Conservation (phyloP, 2,113 vertebrate species). For the Xyliphius kryptos region DNA sequence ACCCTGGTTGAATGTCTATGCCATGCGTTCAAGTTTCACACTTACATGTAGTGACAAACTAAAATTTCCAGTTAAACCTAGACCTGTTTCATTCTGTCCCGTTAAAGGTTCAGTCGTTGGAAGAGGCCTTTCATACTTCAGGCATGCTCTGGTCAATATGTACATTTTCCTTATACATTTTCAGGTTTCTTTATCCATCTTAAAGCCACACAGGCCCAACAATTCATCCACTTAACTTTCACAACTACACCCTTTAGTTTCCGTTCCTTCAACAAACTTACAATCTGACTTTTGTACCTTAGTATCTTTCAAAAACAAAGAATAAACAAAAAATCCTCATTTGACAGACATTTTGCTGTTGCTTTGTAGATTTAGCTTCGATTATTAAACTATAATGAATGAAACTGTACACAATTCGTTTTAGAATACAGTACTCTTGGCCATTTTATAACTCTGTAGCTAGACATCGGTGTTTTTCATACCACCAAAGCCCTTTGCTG, state of each 20-base stretch:
- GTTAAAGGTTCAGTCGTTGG: background rate
- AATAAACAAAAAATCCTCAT: background rate
- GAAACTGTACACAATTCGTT: conserved; percentile 28
- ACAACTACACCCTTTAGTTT: conserved; percentile 1
- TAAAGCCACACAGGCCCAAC: background rate
- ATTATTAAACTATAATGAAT: conserved; percentile 17
- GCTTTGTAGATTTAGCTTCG: too few relatives aligned
- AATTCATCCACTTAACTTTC: conserved; percentile 8
- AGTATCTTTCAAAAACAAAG: conserved; percentile 14
- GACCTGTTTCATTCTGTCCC: background rate
- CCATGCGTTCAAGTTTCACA: conserved; percentile 32
- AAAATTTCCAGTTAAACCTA: conserved; percentile 5
- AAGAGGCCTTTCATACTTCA: conserved; percentile 22
- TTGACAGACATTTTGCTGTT: too few relatives aligned
- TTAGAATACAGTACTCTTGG: conserved; percentile 22
- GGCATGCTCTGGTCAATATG: conserved; percentile 15
- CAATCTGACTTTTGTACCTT: conserved; percentile 11
- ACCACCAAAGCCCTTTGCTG: conserved; percentile 72
- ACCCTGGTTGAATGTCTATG: background rate
- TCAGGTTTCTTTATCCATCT: conserved; percentile 13
- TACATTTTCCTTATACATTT: conserved; percentile 14
- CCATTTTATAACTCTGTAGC: conserved; percentile 29
- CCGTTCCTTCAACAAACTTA: conserved; percentile 18
- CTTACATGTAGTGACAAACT: too few relatives aligned
- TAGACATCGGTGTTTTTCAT: conserved; percentile 40